Evolutionary conservation across 2,113 vertebrate genomes (phyloP).

Genomic region (Pedionomus torquatus): DNA sequence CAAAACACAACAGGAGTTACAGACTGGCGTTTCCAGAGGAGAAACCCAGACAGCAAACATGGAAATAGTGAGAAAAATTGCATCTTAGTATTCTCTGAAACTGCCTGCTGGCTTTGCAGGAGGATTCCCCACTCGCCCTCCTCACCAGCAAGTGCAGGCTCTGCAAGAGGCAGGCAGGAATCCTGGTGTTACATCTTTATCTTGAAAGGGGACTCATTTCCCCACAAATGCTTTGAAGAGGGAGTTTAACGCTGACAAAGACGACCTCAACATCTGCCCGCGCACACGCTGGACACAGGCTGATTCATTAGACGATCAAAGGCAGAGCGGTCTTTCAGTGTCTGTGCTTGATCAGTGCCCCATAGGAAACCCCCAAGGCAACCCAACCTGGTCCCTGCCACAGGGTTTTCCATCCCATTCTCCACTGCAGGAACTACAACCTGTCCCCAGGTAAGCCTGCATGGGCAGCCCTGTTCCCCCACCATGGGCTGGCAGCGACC

Average conservation of each 20-base stretch:
- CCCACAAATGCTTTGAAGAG: constrained; percentile 43
- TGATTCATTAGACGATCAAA: constrained; percentile 8
- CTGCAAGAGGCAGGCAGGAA: neutral
- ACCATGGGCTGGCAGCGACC: rapidly evolving
- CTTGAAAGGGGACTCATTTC: constrained; percentile 52
- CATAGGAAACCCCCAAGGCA: neutral
- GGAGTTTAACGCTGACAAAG: constrained; percentile 3
- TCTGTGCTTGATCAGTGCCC: neutral
- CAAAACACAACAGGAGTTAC: neutral
- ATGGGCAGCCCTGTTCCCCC: neutral
- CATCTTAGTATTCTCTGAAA: neutral
- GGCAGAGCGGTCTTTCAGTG: neutral
- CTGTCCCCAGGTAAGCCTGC: neutral
- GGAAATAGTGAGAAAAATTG: neutral
- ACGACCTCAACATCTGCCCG: neutral
- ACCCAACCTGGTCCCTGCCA: neutral
- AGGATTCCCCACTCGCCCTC: neutral
- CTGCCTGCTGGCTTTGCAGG: neutral
- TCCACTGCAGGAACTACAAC: neutral
- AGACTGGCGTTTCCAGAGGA: neutral
- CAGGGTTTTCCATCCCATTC: neutral
- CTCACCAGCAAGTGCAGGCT: rapidly evolving
- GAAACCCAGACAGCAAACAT: neutral
- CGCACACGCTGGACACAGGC: neutral
- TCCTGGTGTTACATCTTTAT: neutral